Conservation (phyloP, 2,797 vertebrate species). For the Cossypha heuglini region DNA sequence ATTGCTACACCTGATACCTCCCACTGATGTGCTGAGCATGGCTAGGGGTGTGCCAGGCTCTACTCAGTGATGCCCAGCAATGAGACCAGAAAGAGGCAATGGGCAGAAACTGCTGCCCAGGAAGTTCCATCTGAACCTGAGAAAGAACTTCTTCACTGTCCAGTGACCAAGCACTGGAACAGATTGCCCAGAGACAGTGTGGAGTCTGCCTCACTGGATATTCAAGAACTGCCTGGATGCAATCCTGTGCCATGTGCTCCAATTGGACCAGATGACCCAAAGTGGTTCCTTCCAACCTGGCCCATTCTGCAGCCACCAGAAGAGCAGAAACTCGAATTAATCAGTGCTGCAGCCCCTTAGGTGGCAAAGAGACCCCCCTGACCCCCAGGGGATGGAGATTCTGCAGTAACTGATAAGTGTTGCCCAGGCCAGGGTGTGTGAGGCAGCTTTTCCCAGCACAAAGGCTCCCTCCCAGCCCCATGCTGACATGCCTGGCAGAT, state of each 20-base stretch:
- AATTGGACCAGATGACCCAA: rapidly evolving
- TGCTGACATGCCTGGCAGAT: background rate
- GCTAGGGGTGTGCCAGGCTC: background rate
- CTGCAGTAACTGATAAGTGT: background rate
- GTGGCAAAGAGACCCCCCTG: background rate
- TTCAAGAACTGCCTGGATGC: background rate
- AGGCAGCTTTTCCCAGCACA: background rate
- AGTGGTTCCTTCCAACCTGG: background rate
- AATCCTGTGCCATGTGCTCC: background rate
- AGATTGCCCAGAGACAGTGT: background rate
- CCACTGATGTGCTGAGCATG: rapidly evolving
- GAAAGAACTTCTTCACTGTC: background rate
- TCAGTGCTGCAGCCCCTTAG: background rate
- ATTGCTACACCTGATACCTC: background rate
- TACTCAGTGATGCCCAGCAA: background rate
- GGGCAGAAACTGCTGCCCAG: background rate
- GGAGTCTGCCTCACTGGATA: background rate
- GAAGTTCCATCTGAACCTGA: background rate
- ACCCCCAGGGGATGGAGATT: background rate
- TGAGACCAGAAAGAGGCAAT: background rate
- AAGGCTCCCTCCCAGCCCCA: constrained; percentile 6
- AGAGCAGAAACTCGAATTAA: background rate
- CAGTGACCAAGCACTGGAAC: background rate
- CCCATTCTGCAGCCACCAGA: background rate
- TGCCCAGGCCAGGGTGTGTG: background rate